Base-by-base conservation (phyloP, 1,140 invertebrate genomes). In the Parasteatoda tepidariorum region DNA sequence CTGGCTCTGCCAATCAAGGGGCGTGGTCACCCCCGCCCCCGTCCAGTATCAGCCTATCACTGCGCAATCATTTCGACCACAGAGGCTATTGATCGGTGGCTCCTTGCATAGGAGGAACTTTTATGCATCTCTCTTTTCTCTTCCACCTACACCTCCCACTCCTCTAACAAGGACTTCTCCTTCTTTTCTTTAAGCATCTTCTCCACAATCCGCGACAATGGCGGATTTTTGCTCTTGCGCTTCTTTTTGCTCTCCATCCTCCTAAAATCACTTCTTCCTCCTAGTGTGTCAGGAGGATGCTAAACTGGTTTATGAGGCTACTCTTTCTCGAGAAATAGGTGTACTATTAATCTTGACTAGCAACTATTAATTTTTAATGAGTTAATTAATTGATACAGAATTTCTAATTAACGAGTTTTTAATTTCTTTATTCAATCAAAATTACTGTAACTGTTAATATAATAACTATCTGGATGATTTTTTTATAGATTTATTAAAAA, bases 171-270 rank as follows among this genome's bases (percentile, higher is more conserved):
- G 76, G 54, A 79, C 76, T 79, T 64, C 76, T 68, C 64, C 38
- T 59, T 68, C 76, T 79, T 79, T 79, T 79, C 76, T 79, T 79
- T 79, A 79, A 79, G 76, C 76, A 79, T 79, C 76, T 68, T 57
- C 76, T 79, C 76, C 64, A 79, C 76, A 79, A 79, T 79, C 76
- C 76, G 76, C 76, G 76, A 79, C 76, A 79, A 79, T 79, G 76
- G 76, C 76, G 76, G 76, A 54, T 57, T 79, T 79, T 79, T 79
- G 76, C 76, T 79, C 76, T 68, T 79, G 76, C 76, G 76, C 76
- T 79, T 79, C 76, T 79, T 79, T 79, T 68, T 79, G 30, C 59
- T 74, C 71, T 22, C 57, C 38, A 48, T 54, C 74, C 61, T 71
- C 70, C 31, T 30, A 59, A 73, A 73, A 73, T 73, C 70, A 59